phyloP scores from a whole-genome alignment of 2,888 invertebrate genomes.

The Microchrysa polita region DNA sequence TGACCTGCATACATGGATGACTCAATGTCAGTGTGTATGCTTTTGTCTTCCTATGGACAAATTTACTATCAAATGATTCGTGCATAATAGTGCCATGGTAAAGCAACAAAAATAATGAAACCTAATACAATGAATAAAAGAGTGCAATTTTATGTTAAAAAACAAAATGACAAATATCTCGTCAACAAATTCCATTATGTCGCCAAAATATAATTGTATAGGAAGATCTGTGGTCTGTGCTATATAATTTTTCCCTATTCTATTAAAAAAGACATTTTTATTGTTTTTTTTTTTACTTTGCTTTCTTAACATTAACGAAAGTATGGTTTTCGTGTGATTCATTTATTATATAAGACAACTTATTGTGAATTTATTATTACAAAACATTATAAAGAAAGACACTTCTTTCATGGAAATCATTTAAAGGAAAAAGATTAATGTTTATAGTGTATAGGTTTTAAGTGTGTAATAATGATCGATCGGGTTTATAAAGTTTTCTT shows the following conservation, averaged over 20 bases:
- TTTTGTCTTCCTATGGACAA: no score
- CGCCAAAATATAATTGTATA: no score
- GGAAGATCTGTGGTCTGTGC: no score
- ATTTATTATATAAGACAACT: not conserved
- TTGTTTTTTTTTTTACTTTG: no score
- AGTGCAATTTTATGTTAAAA: constrained; percentile 32
- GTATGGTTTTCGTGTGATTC: not conserved
- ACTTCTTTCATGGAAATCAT: not conserved
- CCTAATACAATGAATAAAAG: constrained; percentile 34
- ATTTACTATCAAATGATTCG: not conserved
- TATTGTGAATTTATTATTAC: not conserved
- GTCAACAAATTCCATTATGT: no score
- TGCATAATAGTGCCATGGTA: not conserved
- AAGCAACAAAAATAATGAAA: not conserved
- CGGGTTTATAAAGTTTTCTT: constrained; percentile 11
- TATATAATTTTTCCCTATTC: no score
- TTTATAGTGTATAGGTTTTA: not conserved
- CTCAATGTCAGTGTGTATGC: no score
- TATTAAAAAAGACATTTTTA: no score
- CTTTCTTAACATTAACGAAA: not conserved
- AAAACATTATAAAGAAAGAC: not conserved
- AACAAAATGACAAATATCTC: no score
- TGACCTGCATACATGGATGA: no score
- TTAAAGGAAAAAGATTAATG: not conserved
- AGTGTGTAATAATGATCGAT: constrained; percentile 15